A percentile compares a stretch with the other conserved stretches of the same genome.
These are phyloP conservation scores for Seira musarum DNA, from an alignment of 2,888 invertebrate species.

Conservation along the genomic window DNA sequence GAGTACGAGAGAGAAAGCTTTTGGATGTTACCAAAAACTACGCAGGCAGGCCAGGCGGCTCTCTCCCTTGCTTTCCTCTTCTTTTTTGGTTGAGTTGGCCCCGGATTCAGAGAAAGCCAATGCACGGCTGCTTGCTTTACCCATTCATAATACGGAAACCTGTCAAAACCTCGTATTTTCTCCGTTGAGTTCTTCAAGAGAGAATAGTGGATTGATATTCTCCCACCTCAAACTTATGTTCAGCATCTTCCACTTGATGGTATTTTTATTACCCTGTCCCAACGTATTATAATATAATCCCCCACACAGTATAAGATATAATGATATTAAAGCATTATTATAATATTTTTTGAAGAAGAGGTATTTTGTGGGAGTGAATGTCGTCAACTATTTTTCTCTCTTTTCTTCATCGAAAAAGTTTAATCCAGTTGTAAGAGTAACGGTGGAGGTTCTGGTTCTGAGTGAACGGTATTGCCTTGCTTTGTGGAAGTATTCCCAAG, in stretches of 20 bases:
- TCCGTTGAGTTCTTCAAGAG: neutral
- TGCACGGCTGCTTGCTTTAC: neutral
- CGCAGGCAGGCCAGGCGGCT: no score
- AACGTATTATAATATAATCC: no score
- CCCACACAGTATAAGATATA: neutral
- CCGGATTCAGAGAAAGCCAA: neutral
- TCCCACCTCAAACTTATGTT: neutral
- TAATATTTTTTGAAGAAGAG: neutral
- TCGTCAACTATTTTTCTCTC: neutral
- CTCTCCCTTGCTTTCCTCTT: no score
- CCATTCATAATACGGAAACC: neutral
- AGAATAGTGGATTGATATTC: neutral
- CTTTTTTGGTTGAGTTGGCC: neutral
- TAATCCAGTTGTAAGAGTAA: neutral
- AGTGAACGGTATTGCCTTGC: neutral
- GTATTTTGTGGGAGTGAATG: neutral
- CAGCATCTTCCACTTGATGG: neutral
- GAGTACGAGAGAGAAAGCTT: neutral
- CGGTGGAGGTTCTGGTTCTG: neutral
- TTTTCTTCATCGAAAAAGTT: neutral
- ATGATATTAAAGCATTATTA: neutral
- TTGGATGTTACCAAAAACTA: neutral
- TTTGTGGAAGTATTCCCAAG: neutral
- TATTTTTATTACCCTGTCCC: neutral
- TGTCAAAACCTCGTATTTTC: neutral